Evolutionary conservation across 2,113 vertebrate genomes (phyloP).

Genomic region (Mustela nigripes): DNA sequence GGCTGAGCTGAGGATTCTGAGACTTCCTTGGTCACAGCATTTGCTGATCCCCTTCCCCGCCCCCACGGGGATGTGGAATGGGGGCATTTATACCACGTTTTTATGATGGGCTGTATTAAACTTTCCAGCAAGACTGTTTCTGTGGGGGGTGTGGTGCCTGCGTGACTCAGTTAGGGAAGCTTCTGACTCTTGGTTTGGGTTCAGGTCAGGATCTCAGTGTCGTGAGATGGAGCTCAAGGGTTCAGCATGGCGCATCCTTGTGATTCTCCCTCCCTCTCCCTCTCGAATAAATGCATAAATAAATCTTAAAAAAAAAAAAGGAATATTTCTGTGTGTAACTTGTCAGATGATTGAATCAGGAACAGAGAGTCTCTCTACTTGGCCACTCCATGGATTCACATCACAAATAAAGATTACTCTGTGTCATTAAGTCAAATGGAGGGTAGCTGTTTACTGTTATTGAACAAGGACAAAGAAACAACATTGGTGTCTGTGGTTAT

Average conservation of each 20-base stretch:
- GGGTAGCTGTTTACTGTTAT: background rate
- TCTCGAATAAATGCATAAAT: background rate
- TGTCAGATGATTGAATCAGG: background rate
- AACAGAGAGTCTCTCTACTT: background rate
- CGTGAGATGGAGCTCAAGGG: background rate
- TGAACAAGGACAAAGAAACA: background rate
- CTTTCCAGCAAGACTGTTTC: background rate
- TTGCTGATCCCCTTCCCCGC: background rate
- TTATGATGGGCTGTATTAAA: background rate
- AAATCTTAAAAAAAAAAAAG: background rate
- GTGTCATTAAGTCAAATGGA: background rate
- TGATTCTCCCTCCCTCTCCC: background rate
- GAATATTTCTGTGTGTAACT: background rate
- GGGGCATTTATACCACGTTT: background rate
- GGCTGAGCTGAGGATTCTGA: background rate
- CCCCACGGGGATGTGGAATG: background rate
- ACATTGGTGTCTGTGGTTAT: constrained; percentile 4
- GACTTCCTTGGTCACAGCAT: background rate
- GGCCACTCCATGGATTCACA: background rate
- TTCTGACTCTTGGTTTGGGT: background rate
- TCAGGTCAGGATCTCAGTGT: background rate
- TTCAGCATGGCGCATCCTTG: background rate
- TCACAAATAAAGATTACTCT: background rate
- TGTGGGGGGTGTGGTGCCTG: background rate
- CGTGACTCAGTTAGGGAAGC: background rate